Evolutionary conservation across 2,888 invertebrate genomes (phyloP).

Genomic region (Venusia cambrica): DNA sequence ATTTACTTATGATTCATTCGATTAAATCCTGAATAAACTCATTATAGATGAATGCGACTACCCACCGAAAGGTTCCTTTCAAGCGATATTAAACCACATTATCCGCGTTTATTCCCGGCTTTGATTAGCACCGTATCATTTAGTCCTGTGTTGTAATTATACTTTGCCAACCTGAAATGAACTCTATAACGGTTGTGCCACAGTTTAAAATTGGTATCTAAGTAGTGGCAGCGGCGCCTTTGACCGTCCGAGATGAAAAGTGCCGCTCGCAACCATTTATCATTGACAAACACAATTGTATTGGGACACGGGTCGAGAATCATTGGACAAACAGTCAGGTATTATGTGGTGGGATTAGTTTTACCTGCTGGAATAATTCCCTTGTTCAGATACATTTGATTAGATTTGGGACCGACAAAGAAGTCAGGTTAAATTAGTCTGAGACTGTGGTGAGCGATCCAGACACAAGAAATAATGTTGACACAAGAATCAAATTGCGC

Average conservation of each 20-base stretch:
- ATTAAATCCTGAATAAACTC: conserved; percentile 79
- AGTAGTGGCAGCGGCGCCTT: conserved; percentile 59
- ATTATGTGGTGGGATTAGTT: conserved; percentile 41
- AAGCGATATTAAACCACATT: conserved; percentile 77
- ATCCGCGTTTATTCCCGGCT: conserved; percentile 75
- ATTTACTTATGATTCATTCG: conserved; percentile 78
- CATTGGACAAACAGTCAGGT: conserved; percentile 74
- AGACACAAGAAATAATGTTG: too few relatives aligned
- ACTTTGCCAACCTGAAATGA: conserved; percentile 37
- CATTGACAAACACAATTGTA: conserved; percentile 81
- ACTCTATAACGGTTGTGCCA: conserved; percentile 31
- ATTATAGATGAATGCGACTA: conserved; percentile 73
- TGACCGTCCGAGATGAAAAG: conserved; percentile 75
- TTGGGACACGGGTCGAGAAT: conserved; percentile 71
- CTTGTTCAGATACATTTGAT: conserved; percentile 23
- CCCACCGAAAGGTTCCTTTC: conserved; percentile 77
- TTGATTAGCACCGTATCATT: conserved; percentile 81
- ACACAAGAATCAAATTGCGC: too few relatives aligned
- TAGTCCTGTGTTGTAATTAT: conserved; percentile 78
- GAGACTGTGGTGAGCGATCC: too few relatives aligned
- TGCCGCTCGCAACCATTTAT: conserved; percentile 76
- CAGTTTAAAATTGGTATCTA: conserved; percentile 38
- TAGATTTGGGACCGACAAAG: conserved; percentile 24
- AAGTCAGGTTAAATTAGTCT: conserved; percentile 17
- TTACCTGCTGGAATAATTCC: conserved; percentile 35